Base-by-base conservation (phyloP, 2,797 vertebrate species). In the Acanthiza pusilla region DNA sequence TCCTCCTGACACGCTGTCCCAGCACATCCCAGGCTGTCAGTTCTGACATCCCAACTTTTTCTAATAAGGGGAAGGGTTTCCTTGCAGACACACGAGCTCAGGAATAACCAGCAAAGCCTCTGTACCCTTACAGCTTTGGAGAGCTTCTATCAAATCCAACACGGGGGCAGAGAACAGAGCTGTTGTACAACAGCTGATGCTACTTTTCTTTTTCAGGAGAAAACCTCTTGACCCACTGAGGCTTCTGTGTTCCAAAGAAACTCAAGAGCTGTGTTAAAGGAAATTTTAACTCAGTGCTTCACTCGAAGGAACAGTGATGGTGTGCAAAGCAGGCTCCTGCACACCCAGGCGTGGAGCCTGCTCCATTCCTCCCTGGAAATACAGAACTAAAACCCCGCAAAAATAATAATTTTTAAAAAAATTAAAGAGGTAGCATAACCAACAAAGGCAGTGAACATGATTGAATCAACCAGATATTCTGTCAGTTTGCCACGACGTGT, bases 1-100 rank as follows among this genome's bases (percentile, higher is more conserved):
- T 70, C 75, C 9, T 29, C 81, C 82, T 93, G 91, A 83, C 78
- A 89, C 4, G 3, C 54, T 82, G 87, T 95, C 89, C 93, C 87
- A 88, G 85, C 65, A 61, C 58, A 86, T 77, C 40, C 21, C 70
- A 71, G 61, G 57, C 76, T 96, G 93, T 85, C 92, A 95, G 70
- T 16, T 89, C 93, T 92, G 91, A 92, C 91, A 94, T 91, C 55
- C 78, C 71, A 74, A 36, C 70, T 82, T 81, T 32, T 88, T 47
- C 15, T 75, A 89, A 71, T 0, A 66, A 76, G 82, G 78, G 89
- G 78, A 86, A 89, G 73, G 75, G 15, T 72, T 93, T 84, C 73
- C 51, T 4, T 15, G 53, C 61, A 81, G 91, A 82, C 91, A 87
- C 38, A 70, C 0, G 6, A 14, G 10, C 77, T 55, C 30, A 42